Evolutionary conservation across 2,888 invertebrate species (phyloP).

Genomic region (Orchestes rusci): DNA sequence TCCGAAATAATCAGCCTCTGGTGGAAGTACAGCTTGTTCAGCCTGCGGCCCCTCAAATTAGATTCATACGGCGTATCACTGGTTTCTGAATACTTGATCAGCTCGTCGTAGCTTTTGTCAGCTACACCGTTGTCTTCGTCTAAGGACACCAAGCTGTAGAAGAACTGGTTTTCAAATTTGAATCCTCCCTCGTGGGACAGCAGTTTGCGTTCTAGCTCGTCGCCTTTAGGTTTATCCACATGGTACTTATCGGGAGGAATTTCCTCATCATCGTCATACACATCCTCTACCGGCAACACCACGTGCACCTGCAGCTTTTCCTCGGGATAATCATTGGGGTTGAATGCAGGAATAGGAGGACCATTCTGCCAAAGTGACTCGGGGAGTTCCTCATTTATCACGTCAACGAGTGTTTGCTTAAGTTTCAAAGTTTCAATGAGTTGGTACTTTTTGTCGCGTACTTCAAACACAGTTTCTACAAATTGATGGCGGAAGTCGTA

Average conservation of each 20-base stretch:
- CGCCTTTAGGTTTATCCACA: slow-evolving; percentile 20
- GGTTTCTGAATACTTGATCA: slow-evolving; percentile 32
- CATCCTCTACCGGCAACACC: slow-evolving; percentile 20
- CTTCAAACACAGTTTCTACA: slow-evolving; percentile 43
- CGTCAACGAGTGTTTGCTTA: slow-evolving; percentile 40
- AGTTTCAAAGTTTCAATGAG: slow-evolving; percentile 40
- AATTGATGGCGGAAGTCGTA: slow-evolving; percentile 46
- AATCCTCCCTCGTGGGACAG: slow-evolving; percentile 30
- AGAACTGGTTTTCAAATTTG: slow-evolving; percentile 29
- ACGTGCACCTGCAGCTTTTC: slow-evolving; percentile 29
- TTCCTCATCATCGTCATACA: slow-evolving; percentile 4
- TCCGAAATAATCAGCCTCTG: slow-evolving; percentile 58
- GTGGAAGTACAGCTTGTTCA: slow-evolving; percentile 52
- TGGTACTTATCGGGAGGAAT: no score
- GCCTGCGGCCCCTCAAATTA: slow-evolving; percentile 46
- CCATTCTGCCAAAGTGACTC: slow-evolving; percentile 23
- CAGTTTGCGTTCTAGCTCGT: slow-evolving; percentile 30
- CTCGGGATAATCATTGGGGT: slow-evolving; percentile 33
- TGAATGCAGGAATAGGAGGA: slow-evolving; percentile 28
- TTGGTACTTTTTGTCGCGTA: slow-evolving; percentile 44
- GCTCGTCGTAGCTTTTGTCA: slow-evolving; percentile 25
- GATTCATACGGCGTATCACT: slow-evolving; percentile 48
- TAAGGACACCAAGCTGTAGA: slow-evolving; percentile 15
- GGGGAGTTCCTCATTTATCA: slow-evolving; percentile 47
- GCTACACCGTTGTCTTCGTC: slow-evolving; percentile 19